Base-by-base conservation (phyloP, 1,140 invertebrate species). In the Pseudomyrmex pallidus region DNA sequence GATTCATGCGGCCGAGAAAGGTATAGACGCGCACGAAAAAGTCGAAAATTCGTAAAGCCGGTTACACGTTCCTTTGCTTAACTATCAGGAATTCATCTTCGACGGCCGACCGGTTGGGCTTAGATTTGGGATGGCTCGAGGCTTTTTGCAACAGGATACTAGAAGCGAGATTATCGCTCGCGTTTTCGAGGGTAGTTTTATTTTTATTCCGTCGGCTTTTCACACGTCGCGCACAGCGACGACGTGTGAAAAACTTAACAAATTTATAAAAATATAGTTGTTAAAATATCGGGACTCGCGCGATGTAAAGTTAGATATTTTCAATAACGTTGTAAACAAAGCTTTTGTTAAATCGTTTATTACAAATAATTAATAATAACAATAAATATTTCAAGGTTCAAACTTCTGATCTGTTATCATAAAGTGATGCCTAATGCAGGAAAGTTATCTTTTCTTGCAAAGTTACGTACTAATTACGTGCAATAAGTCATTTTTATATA, bases 101-200 rank as follows among this genome's bases (percentile, higher is more conserved):
- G 13, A 22, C 25, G 62, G 12, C 3, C 35, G 66, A 25, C 72
- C 54, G 48, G 67, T 80, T n/a, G 13, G 57, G 22, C 74, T 88
- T 86, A 83, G 78, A 90, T 91, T 90, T 85, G 82, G 87, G 74
- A 85, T 88, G 68, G 84, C 80, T 90, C 84, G 90, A 90, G 85
- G 87, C 85, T 90, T 89, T 90, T 90, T 80, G 52, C 48, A 90
- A 68, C 82, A 91, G 89, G 88, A 85, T 72, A 90, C 13, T 83
- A 91, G 77, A 46, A 88, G 52, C 1, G 0, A 17, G 9, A 15
- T 52, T 12, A 62, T 50, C 25, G 12, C 12, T n/a, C 2, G 12
- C 35, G 35, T 35, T 35, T 4, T 12, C n/a, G 13, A 70, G 82
- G 82, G 68, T 84, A 25, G 66, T 86, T 86, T 68, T 68, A 35